Base-by-base conservation (phyloP, 2,888 invertebrate genomes). In the Trissonchulus sp. region DNA sequence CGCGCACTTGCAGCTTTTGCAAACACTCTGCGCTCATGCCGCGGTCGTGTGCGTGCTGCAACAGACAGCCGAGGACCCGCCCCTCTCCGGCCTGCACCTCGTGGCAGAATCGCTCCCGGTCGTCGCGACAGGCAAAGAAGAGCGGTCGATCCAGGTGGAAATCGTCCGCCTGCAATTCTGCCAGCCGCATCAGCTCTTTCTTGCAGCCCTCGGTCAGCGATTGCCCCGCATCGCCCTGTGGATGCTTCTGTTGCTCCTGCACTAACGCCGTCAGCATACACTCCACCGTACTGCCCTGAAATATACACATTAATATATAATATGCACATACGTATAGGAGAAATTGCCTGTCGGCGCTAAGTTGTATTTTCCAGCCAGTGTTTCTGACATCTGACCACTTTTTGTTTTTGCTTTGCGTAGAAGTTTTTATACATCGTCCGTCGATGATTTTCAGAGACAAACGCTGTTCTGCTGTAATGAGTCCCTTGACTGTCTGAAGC, bases 81-180 rank as follows among this genome's bases (percentile, higher is more conserved):
- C 48, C 92, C 75, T 91, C 90, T 0, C 93, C 93, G 30, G 91
- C 88, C 33, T 89, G 87, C 79, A 92, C 90, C 83, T 91, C 89
- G 0, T 89, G 88, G 84, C 96, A 96, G 78, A 88, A 84, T 31
- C 80, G 81, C 80, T 91, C 90, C 75, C 93, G 89, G 84, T 98
- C 98, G 38, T 90, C 88, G 31, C 90, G 89, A 85, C 99, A 99
- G 0, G 94, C 93, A 81, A 92, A 90, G 86, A 91, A 96, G 77
- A 99, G 88, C 74, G 93, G 90, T 76, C 93, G 89, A 84, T 99
- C 97, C 76, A 94, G 86, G 84, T 92, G 93, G 74, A 93, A 90
- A 83, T 92, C 92, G 80, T 91, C 92, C 0, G 93, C 90, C 65
- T 96, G 97, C 79, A 96, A 89, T 85, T 95, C 94, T 1, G 93